Evolutionary conservation across 2,888 invertebrate species (phyloP), one percentile per base, ranked within the genome.

Genomic region (Cancer borealis): DNA sequence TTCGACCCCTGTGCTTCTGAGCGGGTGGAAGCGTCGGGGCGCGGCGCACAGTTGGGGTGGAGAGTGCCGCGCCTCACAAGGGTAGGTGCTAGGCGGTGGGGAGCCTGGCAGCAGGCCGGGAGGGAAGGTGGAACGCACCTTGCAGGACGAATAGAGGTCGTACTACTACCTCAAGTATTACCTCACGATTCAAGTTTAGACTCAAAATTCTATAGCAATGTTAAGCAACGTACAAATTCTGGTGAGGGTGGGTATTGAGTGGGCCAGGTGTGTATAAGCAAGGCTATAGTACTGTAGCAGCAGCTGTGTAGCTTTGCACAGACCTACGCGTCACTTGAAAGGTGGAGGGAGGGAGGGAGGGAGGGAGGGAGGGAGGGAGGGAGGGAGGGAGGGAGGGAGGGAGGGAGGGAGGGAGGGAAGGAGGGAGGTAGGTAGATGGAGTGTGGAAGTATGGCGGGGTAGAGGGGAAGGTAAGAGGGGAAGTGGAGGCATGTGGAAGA

Each of bases 401-500:
- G 2, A 39, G 2, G 39, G 39, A 39, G 39, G 39, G 39, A 39
- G 39, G 39, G 39, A 39, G 0, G 66, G 21, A 66, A 3, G 66
- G 3, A 21, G 14, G 21, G 0, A 21, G 17, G 66, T 14, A 66
- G 66, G 66, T 66, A 21, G 17, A 3, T 14, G 66, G 66, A 66
- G 21, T 14, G 66, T 66, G 66, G 30, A 30, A 10, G 79, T 3
- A 73, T n/a, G 73, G 73, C 8, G n/a, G 8, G 26, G 26, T 6
- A 21, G 79, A 66, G 79, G 30, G 30, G 79, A 30, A 30, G 79
- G 79, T 30, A 79, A 6, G 79, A 79, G 79, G 79, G 79, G 79
- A 79, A 79, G 30, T 79, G 79, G 79, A 79, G 79, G 30, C 30
- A 79, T 79, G 79, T 79, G 79, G 79, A 66, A 21, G 66, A 21